These are phyloP conservation scores for Folsomia candida DNA, from an alignment of 2,888 invertebrate species.

Conservation along the genomic window DNA sequence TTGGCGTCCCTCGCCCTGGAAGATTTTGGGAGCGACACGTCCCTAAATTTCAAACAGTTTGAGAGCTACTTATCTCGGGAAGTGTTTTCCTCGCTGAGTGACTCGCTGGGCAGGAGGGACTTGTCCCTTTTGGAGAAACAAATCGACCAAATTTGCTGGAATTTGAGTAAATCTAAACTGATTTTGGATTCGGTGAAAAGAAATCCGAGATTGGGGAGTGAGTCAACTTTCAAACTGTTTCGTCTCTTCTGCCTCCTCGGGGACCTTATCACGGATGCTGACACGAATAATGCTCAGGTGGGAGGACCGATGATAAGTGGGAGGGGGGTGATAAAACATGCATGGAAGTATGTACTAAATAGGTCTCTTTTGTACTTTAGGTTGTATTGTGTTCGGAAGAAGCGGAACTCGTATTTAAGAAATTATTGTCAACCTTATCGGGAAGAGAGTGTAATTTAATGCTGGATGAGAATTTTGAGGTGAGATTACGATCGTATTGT, in stretches of 20 bases:
- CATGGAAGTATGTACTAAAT: constrained; percentile 2
- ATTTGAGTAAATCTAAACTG: constrained; percentile 69
- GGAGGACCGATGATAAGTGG: not conserved
- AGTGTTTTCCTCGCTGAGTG: constrained; percentile 66
- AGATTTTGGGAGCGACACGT: constrained; percentile 68
- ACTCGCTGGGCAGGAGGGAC: constrained; percentile 61
- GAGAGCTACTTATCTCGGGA: constrained; percentile 72
- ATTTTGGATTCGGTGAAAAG: constrained; percentile 58
- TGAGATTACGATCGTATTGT: constrained; percentile 19
- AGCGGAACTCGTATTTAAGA: constrained; percentile 50
- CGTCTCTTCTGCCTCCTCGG: constrained; percentile 75
- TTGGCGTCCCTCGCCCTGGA: constrained; percentile 77
- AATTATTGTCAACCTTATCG: constrained; percentile 46
- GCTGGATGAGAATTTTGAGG: constrained; percentile 49
- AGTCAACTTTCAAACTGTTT: constrained; percentile 70
- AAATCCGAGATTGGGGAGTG: constrained; percentile 63
- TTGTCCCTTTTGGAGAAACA: constrained; percentile 64
- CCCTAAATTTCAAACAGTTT: constrained; percentile 71
- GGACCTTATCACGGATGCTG: constrained; percentile 64
- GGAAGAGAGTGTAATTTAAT: constrained; percentile 48
- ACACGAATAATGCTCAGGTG: constrained; percentile 50
- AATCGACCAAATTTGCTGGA: constrained; percentile 77
- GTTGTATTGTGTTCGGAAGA: constrained; percentile 50
- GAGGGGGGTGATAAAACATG: not conserved
- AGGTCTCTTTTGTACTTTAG: constrained; percentile 20